A percentile compares a stretch with the other conserved stretches of the same genome.
Evolutionary conservation across 2,797 vertebrate genomes (phyloP).

Genomic region (Eulemur rubriventer): DNA sequence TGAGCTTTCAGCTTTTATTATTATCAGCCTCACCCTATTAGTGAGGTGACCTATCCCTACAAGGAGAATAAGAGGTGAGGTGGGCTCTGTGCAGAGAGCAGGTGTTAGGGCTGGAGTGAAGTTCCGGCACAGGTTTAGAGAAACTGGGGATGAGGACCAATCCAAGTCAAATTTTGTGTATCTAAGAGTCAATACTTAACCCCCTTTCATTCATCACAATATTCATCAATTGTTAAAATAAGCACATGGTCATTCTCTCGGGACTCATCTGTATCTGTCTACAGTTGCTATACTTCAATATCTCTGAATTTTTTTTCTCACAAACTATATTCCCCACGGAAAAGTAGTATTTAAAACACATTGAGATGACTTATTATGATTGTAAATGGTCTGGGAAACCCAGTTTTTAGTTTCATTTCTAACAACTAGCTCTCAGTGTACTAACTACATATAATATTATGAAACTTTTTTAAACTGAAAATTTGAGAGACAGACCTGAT

Average conservation of each 20-base stretch:
- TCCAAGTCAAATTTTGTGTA: not conserved
- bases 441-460: not conserved
- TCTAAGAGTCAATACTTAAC: not conserved
- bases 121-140: not conserved
- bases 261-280: not conserved
- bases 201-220: not conserved
- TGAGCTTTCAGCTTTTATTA: not conserved
- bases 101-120: not conserved
- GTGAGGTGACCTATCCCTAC: not conserved
- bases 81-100: not conserved
- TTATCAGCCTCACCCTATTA: not conserved
- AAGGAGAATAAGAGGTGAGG: not conserved
- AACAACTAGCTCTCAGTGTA: not conserved
- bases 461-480: not conserved
- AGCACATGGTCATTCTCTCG: not conserved
- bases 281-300: not conserved
- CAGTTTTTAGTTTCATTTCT: not conserved
- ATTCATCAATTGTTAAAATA: not conserved
- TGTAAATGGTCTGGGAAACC: not conserved
- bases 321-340: not conserved
- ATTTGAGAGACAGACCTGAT: not conserved
- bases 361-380: not conserved
- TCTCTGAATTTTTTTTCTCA: not conserved
- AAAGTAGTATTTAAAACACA: not conserved
- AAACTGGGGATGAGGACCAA: not conserved